Base-by-base conservation (phyloP, 2,797 vertebrate genomes). In the Sparidentex hasta region DNA sequence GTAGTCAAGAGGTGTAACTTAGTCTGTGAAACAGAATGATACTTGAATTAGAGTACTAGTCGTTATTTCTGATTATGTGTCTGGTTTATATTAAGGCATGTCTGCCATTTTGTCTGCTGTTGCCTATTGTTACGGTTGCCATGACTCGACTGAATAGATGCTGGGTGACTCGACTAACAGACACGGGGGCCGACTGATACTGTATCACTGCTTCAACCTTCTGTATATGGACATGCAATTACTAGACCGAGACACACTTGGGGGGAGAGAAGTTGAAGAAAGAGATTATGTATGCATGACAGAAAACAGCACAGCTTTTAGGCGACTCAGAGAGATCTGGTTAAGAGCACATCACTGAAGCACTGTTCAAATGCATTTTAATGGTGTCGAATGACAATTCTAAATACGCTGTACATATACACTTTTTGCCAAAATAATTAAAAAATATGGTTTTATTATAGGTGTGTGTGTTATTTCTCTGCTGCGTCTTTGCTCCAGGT, bases 371-470 rank as follows among this genome's bases (percentile, higher is more conserved):
- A 94, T 93, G 90, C 86, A 93, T 95, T 94, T 93, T 90, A 93
- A 91, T 92, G 88, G 93, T 94, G 94, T 94, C 92, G 90, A 94
- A 93, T 83, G 81, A 91, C 70, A 70, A 94, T 90, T 93, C 91
- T 93, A 89, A 91, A 94, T 87, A 92, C 13, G 87, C 91, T 95
- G 94, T 95, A 94, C 52, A 94, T 90, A 94, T 85, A 92, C 82
- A 89, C 79, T 94, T 96, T 95, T 95, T 95, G 94, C 94, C 95
- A 94, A 95, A 96, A 92, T 92, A 94, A 89, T 86, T 86, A 85
- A 92, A 88, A 84, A 47, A 88, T 80, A 90, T 90, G 79, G 84
- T 93, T 95, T 95, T 95, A 90, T 90, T 94, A 93, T 77, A 89
- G 54, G 62, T 81, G 69, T 82, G 73, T 88, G 63, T 74, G 44